Conservation (phyloP, 1,140 invertebrate species). For the Neodiprion virginianus region DNA sequence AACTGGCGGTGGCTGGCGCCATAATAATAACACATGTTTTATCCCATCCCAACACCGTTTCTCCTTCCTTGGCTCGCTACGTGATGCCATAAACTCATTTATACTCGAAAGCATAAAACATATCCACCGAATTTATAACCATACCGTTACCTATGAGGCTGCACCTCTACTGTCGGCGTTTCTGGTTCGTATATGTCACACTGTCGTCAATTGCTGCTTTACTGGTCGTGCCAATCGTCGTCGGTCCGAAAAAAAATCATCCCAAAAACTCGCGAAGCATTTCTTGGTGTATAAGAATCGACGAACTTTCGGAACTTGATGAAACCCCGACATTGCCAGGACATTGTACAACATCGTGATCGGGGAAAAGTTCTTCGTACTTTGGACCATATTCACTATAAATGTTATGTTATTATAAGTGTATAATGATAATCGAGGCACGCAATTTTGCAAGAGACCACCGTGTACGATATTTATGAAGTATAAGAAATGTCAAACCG, state of each 20-base stretch:
- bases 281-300: no score
- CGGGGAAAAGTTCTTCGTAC: no score
- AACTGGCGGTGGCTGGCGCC: slow-evolving; percentile 6
- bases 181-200: not conserved
- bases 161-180: not conserved
- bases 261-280: not conserved
- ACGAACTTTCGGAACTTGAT: no score
- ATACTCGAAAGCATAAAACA: slow-evolving; percentile 7
- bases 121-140: slow-evolving; percentile 5
- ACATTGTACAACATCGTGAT: no score
- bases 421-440: no score
- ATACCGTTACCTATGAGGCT: not conserved
- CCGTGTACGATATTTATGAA: no score
- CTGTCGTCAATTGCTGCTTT: not conserved
- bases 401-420: no score
- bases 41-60: not conserved
- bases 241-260: not conserved
- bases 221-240: not conserved
- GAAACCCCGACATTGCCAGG: no score
- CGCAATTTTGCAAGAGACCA: no score
- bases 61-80: not conserved
- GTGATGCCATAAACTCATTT: not conserved
- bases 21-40: slow-evolving; percentile 8
- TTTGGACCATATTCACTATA: no score
- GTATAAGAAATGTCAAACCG: not conserved